A percentile compares a stretch with the other conserved stretches of the same genome.
These are phyloP conservation scores for Seriola aureovittata DNA, from an alignment of 2,113 vertebrate species.

Conservation along the genomic window DNA sequence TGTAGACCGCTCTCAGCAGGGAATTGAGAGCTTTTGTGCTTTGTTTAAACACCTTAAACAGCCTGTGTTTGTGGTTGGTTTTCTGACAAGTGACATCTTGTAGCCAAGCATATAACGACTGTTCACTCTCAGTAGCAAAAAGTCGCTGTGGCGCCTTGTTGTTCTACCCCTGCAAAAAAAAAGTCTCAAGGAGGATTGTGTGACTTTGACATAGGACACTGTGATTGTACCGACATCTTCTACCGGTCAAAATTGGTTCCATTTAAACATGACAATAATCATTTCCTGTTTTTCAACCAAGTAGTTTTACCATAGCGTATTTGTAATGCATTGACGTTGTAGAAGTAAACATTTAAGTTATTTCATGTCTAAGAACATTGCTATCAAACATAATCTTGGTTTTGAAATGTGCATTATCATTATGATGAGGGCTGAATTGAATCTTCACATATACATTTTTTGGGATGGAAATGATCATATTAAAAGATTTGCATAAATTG, in stretches of 20 bases:
- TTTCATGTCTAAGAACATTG: too few relatives aligned
- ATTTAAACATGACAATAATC: not conserved
- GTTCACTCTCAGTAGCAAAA: not conserved
- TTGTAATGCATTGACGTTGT: too few relatives aligned
- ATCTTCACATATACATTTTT: too few relatives aligned
- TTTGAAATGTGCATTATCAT: not conserved
- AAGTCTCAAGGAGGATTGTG: not conserved
- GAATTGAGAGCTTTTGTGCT: not conserved
- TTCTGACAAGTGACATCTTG: not conserved
- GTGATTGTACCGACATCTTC: not conserved
- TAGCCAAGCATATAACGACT: not conserved
- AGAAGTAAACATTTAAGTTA: too few relatives aligned
- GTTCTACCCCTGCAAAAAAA: not conserved
- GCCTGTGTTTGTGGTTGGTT: not conserved
- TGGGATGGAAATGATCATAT: not conserved
- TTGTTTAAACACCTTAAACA: not conserved
- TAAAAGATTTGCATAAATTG: not conserved
- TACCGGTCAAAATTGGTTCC: not conserved
- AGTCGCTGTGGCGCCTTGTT: not conserved
- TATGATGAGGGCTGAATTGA: not conserved
- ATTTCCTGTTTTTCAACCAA: too few relatives aligned
- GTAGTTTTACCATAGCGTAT: too few relatives aligned
- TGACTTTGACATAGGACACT: not conserved
- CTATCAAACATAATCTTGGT: not conserved
- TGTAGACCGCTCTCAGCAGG: conserved; percentile 4